phyloP scores from a whole-genome alignment of 2,113 vertebrate species.

The Bubalus kerabau region DNA sequence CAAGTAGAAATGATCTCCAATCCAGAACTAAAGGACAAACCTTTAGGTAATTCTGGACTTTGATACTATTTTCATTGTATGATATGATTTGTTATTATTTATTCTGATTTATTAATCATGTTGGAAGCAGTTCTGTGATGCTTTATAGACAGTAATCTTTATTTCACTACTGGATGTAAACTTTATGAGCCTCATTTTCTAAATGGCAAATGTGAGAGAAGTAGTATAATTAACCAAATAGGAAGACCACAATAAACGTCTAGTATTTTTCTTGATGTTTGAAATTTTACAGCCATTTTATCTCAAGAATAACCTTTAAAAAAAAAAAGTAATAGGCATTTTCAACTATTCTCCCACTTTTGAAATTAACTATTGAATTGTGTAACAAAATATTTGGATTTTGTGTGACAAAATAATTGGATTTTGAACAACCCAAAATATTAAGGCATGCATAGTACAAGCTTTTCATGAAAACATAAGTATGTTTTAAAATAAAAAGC shows the following conservation, averaged over 20 bases:
- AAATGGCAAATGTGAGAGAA: not conserved
- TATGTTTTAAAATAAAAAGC: slow-evolving; percentile 17
- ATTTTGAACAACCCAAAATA: not conserved
- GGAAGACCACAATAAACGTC: not conserved
- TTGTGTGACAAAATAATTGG: not conserved
- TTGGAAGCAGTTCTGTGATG: slow-evolving; percentile 7
- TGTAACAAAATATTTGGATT: not conserved
- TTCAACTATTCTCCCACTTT: not conserved
- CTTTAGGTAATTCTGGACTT: slow-evolving; percentile 83
- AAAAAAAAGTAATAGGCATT: not conserved
- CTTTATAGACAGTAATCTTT: not conserved
- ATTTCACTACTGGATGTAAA: not conserved
- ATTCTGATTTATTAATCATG: not conserved
- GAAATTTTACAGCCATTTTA: not conserved
- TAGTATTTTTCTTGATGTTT: not conserved
- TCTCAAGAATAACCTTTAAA: not conserved
- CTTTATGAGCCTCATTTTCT: not conserved
- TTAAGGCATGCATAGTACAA: not conserved
- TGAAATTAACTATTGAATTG: slow-evolving; percentile 2
- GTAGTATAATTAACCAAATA: not conserved
- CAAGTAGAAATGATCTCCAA: slow-evolving; percentile 94
- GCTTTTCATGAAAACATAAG: not conserved
- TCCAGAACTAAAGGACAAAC: slow-evolving; percentile 85
- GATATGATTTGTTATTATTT: not conserved
- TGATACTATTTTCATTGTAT: not conserved